phyloP scores from a whole-genome alignment of 2,113 vertebrate genomes.

The Halichoeres trimaculatus region DNA sequence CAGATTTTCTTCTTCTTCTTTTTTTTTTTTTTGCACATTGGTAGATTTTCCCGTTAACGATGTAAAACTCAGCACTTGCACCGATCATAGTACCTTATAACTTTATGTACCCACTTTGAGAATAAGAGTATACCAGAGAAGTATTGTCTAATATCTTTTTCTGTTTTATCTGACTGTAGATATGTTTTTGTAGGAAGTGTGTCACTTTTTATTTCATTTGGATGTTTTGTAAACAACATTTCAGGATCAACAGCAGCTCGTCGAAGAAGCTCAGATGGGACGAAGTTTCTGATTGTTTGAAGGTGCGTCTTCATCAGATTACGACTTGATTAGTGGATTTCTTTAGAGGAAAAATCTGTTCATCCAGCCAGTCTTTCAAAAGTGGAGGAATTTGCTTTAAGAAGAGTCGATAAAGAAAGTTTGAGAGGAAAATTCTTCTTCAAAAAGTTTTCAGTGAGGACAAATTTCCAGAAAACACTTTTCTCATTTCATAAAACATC shows the following conservation, averaged over 20 bases:
- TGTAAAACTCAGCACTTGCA: slow-evolving; percentile 5
- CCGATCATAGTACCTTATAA: slow-evolving; percentile 23
- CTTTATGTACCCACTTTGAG: slow-evolving; percentile 17
- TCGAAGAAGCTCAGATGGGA: neutral
- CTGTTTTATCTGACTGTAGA: neutral
- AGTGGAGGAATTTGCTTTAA: no score
- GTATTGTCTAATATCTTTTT: slow-evolving; percentile 37
- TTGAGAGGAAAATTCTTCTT: no score
- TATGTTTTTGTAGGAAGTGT: slow-evolving; percentile 17
- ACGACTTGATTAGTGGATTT: neutral
- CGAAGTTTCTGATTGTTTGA: neutral
- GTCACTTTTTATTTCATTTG: slow-evolving; percentile 9
- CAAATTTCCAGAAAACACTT: no score
- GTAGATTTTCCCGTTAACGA: slow-evolving; percentile 1
- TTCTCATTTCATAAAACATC: no score
- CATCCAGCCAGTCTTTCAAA: no score
- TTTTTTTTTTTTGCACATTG: slow-evolving; percentile 21
- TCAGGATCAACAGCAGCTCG: slow-evolving; percentile 16
- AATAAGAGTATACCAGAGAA: slow-evolving; percentile 46
- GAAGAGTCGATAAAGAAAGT: no score
- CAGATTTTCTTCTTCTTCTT: neutral
- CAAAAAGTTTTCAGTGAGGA: no score
- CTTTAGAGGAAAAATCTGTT: no score
- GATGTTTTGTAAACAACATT: slow-evolving; percentile 21
- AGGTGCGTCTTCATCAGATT: neutral